Conservation (phyloP, 2,888 invertebrate genomes). For the Nasonovia ribisnigri region DNA sequence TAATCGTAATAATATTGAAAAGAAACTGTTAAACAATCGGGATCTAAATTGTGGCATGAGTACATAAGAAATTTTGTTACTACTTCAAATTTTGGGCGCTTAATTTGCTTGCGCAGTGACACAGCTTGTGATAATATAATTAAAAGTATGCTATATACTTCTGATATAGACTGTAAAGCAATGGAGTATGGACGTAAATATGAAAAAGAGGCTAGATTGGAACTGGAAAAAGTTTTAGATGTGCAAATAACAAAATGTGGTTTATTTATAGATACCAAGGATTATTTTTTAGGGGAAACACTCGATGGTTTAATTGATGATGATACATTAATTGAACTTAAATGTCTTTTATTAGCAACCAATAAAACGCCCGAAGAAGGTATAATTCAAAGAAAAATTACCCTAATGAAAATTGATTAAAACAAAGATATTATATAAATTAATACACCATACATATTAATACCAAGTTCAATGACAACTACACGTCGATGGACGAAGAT, state of each 20-base stretch:
- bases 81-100: no score
- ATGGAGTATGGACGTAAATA: slow-evolving; percentile 21
- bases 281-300: slow-evolving; percentile 31
- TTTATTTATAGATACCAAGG: slow-evolving; percentile 27
- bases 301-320: slow-evolving; percentile 19
- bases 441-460: not conserved
- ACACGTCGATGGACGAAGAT: slow-evolving; percentile 20
- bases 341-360: not conserved
- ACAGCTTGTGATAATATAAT: no score
- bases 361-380: slow-evolving; percentile 25
- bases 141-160: no score
- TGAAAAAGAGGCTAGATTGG: slow-evolving; percentile 14
- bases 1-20: not conserved
- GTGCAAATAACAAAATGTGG: not conserved
- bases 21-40: not conserved
- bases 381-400: slow-evolving; percentile 27
- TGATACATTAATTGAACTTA: slow-evolving; percentile 13
- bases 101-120: no score
- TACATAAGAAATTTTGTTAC: not conserved
- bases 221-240: slow-evolving; percentile 14
- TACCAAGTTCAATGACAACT: slow-evolving; percentile 7
- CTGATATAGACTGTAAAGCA: slow-evolving; percentile 6
- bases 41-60: not conserved
- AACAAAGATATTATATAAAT: not conserved
- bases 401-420: not conserved